Evolutionary conservation across 2,113 vertebrate genomes (phyloP), one percentile per base, ranked within the genome.

Genomic region (Vidua macroura): DNA sequence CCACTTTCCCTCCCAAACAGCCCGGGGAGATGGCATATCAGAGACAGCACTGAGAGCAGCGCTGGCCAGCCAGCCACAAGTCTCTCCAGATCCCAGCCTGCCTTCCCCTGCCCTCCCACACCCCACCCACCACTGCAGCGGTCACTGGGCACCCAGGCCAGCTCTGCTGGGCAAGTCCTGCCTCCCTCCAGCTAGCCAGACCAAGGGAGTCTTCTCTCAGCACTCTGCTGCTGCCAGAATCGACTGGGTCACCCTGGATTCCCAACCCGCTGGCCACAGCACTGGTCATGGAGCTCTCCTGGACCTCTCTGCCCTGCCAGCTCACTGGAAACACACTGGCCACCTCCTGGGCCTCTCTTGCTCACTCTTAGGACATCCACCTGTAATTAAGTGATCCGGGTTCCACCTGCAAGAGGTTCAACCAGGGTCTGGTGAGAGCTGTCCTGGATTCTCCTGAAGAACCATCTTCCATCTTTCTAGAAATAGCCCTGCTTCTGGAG

Each of bases 1-100:
- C 92, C 25, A 4, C 53, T 51, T 93, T 80, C 88, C 91, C 86
- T 93, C 94, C 94, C 89, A 19, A 82, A 62, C 84, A 69, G 91
- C 94, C 91, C 2, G 33, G 86, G 95, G 86, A 88, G 64, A 96
- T 44, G 76, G 96, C 90, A 81, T 9, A 74, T 48, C 78, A 23
- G 83, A 92, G 83, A 28, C 64, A 82, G 92, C 2, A 1, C 68
- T 37, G 73, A 76, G 12, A 63, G 87, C 79, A 27, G 75, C 24
- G 60, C 88, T 39, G 68, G 93, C 93, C 95, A 95, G 90, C 75
- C 90, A 62, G 70, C 2, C 3, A 93, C 93, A 90, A 91, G 12
- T 73, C 92, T 27, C 77, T 64, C 53, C 17, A 48, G 37, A 85
- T 16, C 70, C 22, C 1, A 0, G 44, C 49, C 70, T 68, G 93